Percentiles rank a stretch among this genome's conserved stretches.
Evolutionary conservation across 2,888 invertebrate genomes (phyloP).

Genomic region (Criorhina ranunculi): DNA sequence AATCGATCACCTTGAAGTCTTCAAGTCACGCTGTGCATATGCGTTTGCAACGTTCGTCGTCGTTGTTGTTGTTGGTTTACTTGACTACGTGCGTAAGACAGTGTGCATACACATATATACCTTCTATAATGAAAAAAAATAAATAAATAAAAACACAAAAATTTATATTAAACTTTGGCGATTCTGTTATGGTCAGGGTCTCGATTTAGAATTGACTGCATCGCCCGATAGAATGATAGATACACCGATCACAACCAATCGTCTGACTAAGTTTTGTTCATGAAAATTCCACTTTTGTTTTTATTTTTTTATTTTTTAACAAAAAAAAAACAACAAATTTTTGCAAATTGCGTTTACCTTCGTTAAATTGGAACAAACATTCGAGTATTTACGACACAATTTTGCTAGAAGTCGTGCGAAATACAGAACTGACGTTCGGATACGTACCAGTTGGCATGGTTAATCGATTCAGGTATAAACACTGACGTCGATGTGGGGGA

Average conservation of each 20-base stretch:
- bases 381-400: conserved; percentile 48
- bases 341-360: conserved; percentile 62
- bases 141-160: conserved; percentile 25
- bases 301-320: conserved; percentile 34
- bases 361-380: conserved; percentile 57
- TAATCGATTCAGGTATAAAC: conserved; percentile 27
- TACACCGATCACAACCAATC: not conserved
- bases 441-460: not conserved
- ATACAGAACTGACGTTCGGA: conserved; percentile 15
- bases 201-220: conserved; percentile 58
- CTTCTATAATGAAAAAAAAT: not conserved
- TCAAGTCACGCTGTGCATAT: conserved; percentile 43
- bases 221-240: conserved; percentile 14
- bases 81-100: conserved; percentile 47
- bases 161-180: conserved; percentile 42
- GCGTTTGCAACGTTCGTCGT: too few species aligned
- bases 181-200: conserved; percentile 71
- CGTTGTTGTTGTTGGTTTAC: conserved; percentile 2
- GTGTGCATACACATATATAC: not conserved
- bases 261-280: conserved; percentile 13
- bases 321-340: conserved; percentile 17
- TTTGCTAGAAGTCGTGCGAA: conserved; percentile 34
- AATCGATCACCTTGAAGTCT: conserved; percentile 62
- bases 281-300: conserved; percentile 33
- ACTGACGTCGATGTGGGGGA: conserved; percentile 34